Conservation (phyloP, 37 sponge, comb jelly and placozoan genomes). For the Hormiphora californensis region DNA sequence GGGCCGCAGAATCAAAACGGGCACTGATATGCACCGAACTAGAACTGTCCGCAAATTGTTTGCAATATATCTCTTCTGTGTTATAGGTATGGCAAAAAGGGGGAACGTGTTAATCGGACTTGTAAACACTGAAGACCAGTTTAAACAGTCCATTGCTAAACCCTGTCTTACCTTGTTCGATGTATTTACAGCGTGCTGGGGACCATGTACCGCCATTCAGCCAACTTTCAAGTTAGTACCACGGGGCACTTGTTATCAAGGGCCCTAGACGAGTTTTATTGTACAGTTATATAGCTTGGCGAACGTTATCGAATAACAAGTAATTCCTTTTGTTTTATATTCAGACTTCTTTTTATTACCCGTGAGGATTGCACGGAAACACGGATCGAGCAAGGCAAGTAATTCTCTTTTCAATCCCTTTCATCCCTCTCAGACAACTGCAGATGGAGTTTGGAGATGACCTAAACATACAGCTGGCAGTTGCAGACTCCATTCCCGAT, state of each 20-base stretch:
- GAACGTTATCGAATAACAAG: too few species aligned
- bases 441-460: constrained; percentile 53
- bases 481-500: constrained; percentile 11
- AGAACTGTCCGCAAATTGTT: too few species aligned
- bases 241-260: not conserved
- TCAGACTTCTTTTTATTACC: too few species aligned
- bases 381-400: too few species aligned
- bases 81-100: constrained; percentile 29
- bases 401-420: too few species aligned
- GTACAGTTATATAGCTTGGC: too few species aligned
- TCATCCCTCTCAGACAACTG: not conserved
- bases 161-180: constrained; percentile 31
- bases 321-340: too few species aligned
- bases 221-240: constrained; percentile 23
- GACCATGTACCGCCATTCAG: constrained; percentile 42
- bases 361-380: too few species aligned
- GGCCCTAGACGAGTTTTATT: too few species aligned
- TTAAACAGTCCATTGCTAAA: constrained; percentile 6
- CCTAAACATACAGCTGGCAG: not conserved
- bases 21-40: too few species aligned
- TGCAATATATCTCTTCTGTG: not conserved
- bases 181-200: constrained; percentile 32
- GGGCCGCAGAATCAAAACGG: too few species aligned
- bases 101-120: not conserved
- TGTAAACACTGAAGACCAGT: constrained; percentile 17